phyloP scores from a whole-genome alignment of 2,888 invertebrate species.

The Onthophagus sagittarius region DNA sequence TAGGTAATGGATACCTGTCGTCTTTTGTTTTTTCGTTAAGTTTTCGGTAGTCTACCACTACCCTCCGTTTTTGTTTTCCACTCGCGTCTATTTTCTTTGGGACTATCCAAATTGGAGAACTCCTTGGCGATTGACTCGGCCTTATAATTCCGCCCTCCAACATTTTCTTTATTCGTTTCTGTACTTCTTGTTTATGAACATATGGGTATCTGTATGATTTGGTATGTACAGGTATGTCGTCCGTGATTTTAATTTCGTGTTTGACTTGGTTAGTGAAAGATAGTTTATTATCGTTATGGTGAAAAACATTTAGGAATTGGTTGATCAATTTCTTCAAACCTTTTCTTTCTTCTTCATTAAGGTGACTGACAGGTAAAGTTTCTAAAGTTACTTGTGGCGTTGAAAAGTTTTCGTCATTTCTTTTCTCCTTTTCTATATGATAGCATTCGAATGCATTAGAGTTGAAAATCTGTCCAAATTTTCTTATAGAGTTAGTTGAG shows the following conservation, averaged over 20 bases:
- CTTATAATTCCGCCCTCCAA: conserved; percentile 27
- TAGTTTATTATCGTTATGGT: conserved; percentile 6
- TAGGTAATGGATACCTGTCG: conserved; percentile 36
- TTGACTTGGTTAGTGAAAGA: conserved; percentile 16
- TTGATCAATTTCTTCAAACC: conserved; percentile 10
- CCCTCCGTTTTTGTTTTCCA: conserved; percentile 27
- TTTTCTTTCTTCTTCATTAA: conserved; percentile 19
- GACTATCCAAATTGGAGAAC: conserved; percentile 30
- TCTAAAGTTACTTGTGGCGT: conserved; percentile 7
- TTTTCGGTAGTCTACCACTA: conserved; percentile 31
- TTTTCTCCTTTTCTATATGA: not conserved
- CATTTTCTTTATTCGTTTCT: conserved; percentile 26
- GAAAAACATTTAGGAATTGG: conserved; percentile 14
- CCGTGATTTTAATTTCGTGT: conserved; percentile 16
- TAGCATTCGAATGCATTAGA: conserved; percentile 12
- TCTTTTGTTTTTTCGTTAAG: conserved; percentile 35
- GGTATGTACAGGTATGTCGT: conserved; percentile 23
- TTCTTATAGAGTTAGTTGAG: not conserved
- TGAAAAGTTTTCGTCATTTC: conserved; percentile 2
- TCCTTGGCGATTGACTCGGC: conserved; percentile 26
- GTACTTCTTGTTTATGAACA: conserved; percentile 31
- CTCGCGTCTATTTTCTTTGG: conserved; percentile 28
- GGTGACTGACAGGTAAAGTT: conserved; percentile 15
- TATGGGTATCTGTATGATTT: conserved; percentile 33
- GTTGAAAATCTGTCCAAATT: not conserved